Evolutionary conservation across 1,140 invertebrate genomes (phyloP).

Genomic region (Zaprionus davidi): DNA sequence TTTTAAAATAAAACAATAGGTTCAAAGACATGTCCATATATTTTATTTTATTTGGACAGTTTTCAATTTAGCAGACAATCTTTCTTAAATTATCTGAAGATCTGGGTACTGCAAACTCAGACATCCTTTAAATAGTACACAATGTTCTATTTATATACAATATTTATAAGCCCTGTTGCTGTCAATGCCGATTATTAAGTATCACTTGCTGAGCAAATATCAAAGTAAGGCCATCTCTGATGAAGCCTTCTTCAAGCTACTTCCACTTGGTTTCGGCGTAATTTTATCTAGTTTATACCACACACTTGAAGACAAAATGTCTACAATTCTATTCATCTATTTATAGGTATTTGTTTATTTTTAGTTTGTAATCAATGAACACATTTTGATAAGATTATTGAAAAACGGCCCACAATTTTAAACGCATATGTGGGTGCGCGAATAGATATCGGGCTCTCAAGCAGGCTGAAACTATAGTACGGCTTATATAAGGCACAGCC

Average conservation of each 20-base stretch:
- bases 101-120: not conserved
- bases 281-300: constrained; percentile 19
- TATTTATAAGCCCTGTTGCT: constrained; percentile 21
- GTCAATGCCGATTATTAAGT: constrained; percentile 32
- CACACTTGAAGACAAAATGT: constrained; percentile 45
- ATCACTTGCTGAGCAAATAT: constrained; percentile 5
- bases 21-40: not conserved
- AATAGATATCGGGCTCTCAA: constrained; percentile 36
- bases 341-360: constrained; percentile 72
- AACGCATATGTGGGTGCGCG: constrained; percentile 27
- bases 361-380: constrained; percentile 68
- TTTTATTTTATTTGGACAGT: too few relatives aligned
- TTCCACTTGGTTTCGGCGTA: not conserved
- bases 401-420: constrained; percentile 44
- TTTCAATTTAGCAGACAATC: not conserved
- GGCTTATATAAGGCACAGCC: constrained; percentile 28
- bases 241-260: constrained; percentile 29
- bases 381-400: constrained; percentile 65
- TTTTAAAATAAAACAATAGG: not conserved
- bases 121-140: not conserved
- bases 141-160: constrained; percentile 4
- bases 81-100: not conserved
- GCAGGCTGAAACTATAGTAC: not conserved
- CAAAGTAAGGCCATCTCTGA: constrained; percentile 23
- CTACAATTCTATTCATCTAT: constrained; percentile 50